Base-by-base conservation (phyloP, 2,113 vertebrate species). In the Oreochromis niloticus region DNA sequence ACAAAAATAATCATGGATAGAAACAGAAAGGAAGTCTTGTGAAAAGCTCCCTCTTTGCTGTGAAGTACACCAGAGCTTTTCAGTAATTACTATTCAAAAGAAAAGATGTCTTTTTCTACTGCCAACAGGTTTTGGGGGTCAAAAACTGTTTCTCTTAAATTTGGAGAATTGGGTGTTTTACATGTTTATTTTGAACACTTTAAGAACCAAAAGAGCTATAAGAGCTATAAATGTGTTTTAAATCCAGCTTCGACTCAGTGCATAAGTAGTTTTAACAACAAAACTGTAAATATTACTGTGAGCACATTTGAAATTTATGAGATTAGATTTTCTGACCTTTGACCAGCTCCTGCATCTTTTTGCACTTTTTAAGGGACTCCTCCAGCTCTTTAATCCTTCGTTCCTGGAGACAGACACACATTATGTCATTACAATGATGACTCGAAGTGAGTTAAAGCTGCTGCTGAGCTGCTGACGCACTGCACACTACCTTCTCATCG, bases 381-480 rank as follows among this genome's bases (percentile, higher is more conserved):
- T 97, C 96, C 73, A 99, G 97, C 88, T 99, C 98, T 90, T 98
- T 97, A 88, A 99, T 99, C 92, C 97, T 97, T 55, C 88, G 95
- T 87, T 99, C 98, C 99, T 99, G 92, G 6, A 17, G 30, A 59
- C 5, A 71, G 78, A 88, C 30, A 83, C 6, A 22, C 13, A 24
- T n/a, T 10, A 9, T 6, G 32, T 56, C 75, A 6, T 41, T 56
- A 6, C 48, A 5, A 39, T 7, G 9, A 46, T 7, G 2, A 9
- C 34, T 22, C 43, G 1, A 16, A 12, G 22, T 6, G 1, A 48
- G 80, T 66, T 46, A 39, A 71, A 85, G 82, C 24, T 3, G 79
- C 78, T 52, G 41, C 50, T 10, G 34, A 30, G 79, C 78, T 52
- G 41, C 50, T 10, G 34, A 30, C 14, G 22, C 48, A 30, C 50